Conservation (phyloP, 1,140 invertebrate genomes). For the Bombus terrestris region DNA sequence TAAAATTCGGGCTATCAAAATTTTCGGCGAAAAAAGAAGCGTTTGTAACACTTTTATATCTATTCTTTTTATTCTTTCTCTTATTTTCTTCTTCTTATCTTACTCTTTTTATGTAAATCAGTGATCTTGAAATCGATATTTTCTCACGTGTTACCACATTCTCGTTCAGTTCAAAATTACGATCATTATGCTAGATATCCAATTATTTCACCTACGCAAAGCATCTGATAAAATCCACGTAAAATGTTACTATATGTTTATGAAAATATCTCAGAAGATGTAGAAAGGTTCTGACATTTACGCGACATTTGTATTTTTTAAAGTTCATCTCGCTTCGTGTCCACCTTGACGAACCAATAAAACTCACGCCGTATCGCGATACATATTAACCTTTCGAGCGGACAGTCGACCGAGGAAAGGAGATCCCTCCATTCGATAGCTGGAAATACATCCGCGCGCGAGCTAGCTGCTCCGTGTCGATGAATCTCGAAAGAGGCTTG, state of each 20-base stretch:
- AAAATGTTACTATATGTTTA: background rate
- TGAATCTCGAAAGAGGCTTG: constrained; percentile 13
- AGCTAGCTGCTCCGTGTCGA: background rate
- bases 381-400: constrained; percentile 38
- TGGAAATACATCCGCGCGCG: background rate
- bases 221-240: too few relatives aligned
- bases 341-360: constrained; percentile 19
- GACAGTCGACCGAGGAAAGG: constrained; percentile 24
- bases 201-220: background rate
- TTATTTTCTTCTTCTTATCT: background rate
- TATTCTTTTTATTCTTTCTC: background rate
- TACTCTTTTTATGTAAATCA: background rate
- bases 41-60: background rate
- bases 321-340: background rate
- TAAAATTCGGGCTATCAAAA: background rate
- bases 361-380: constrained; percentile 17
- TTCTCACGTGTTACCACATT: too few relatives aligned
- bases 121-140: background rate
- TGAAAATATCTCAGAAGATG: background rate
- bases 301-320: constrained; percentile 36
- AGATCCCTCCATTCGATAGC: constrained; percentile 21
- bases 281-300: constrained; percentile 15
- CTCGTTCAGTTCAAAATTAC: background rate
- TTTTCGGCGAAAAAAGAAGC: background rate
- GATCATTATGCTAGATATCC: background rate